These are phyloP conservation scores for Kuschelorhynchus macadamiae DNA, from an alignment of 2,888 invertebrate genomes.

Conservation along the genomic window DNA sequence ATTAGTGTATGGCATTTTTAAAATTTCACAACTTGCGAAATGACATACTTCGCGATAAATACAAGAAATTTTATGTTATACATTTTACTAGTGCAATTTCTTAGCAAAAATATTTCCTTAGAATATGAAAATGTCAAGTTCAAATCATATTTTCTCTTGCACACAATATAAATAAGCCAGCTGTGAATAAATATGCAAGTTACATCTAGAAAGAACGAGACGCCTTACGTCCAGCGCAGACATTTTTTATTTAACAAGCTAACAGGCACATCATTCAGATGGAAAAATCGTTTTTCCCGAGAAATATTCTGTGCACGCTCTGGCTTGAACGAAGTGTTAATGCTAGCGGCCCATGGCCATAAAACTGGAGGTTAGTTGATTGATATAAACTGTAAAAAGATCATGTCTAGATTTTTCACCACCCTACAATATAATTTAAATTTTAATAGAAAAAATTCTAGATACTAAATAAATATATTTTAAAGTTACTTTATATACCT, in stretches of 20 bases:
- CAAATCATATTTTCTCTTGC: slow-evolving; percentile 17
- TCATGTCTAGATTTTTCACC: too few species aligned
- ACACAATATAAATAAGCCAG: slow-evolving; percentile 29
- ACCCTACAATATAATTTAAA: too few species aligned
- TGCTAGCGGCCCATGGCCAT: slow-evolving; percentile 12
- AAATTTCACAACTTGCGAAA: too few species aligned
- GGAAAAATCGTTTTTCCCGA: slow-evolving; percentile 29
- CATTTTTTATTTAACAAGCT: slow-evolving; percentile 29
- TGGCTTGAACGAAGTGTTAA: slow-evolving; percentile 29
- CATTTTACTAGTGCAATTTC: too few species aligned
- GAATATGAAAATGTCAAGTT: slow-evolving; percentile 11
- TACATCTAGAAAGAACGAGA: slow-evolving; percentile 25
- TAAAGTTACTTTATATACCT: too few species aligned
- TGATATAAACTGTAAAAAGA: slow-evolving; percentile 7
- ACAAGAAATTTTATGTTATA: too few species aligned
- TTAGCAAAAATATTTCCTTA: too few species aligned
- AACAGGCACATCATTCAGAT: slow-evolving; percentile 32
- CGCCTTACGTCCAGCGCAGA: slow-evolving; percentile 20
- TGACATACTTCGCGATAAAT: too few species aligned
- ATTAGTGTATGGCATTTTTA: too few species aligned
- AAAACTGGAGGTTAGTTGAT: slow-evolving; percentile 31
- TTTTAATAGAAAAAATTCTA: slow-evolving; percentile 4
- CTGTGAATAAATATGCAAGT: slow-evolving; percentile 34
- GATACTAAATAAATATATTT: too few species aligned
- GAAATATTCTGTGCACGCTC: slow-evolving; percentile 28